Conservation (phyloP, 2,797 vertebrate species). For the Phylloscopus collybita region DNA sequence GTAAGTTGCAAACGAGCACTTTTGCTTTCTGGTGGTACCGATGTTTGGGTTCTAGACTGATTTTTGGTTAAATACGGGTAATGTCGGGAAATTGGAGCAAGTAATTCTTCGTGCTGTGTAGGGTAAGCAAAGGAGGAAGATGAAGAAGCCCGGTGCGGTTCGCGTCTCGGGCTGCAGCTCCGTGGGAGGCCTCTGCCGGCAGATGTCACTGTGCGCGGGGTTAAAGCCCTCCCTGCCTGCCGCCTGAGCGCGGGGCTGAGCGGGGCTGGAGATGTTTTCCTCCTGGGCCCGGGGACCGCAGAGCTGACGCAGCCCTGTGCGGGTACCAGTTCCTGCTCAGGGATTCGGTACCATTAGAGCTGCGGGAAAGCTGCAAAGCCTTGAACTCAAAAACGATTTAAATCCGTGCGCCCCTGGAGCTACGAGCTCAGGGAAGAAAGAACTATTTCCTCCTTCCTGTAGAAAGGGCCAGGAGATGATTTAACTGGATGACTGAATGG, state of each 20-base stretch:
- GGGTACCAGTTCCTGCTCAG: not conserved
- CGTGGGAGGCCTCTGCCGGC: constrained; percentile 22
- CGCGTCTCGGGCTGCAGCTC: not conserved
- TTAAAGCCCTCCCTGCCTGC: not conserved
- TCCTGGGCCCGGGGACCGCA: not conserved
- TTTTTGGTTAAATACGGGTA: not conserved
- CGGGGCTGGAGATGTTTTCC: not conserved
- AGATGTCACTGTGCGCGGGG: constrained; percentile 65
- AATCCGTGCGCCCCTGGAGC: not conserved
- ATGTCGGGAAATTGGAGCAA: not conserved
- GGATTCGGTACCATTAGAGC: not conserved
- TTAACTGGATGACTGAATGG: not conserved
- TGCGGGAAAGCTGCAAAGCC: not conserved
- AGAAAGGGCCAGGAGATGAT: not conserved
- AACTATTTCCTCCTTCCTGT: not conserved
- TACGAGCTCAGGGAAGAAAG: not conserved
- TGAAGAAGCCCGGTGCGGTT: not conserved
- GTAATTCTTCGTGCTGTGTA: not conserved
- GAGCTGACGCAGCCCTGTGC: not conserved
- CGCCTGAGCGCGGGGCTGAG: not conserved
- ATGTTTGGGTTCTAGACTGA: not conserved
- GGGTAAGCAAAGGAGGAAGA: not conserved
- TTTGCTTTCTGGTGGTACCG: not conserved
- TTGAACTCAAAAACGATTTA: not conserved
- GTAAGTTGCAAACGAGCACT: not conserved